Evolutionary conservation across 2,113 vertebrate genomes (phyloP).

Genomic region (Pholis gunnellus): DNA sequence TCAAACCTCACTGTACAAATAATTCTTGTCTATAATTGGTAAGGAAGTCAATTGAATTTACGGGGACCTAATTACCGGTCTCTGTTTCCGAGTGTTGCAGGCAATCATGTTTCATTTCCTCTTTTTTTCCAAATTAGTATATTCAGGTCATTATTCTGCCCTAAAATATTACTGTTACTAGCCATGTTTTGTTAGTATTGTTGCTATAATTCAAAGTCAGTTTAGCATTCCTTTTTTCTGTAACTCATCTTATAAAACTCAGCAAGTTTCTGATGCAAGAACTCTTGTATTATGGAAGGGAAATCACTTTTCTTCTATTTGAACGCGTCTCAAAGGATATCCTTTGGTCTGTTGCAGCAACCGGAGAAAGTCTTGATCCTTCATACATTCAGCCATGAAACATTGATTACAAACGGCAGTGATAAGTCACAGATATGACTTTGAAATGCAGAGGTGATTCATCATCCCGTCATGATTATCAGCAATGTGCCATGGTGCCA

Average conservation of each 20-base stretch:
- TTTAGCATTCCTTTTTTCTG: background rate
- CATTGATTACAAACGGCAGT: slow-evolving; percentile 58
- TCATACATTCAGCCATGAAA: slow-evolving; percentile 50
- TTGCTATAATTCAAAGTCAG: background rate
- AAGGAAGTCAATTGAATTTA: slow-evolving; percentile 74
- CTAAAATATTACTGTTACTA: background rate
- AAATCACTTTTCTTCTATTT: background rate
- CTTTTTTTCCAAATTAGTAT: background rate
- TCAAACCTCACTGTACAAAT: slow-evolving; percentile 34
- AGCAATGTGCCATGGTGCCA: slow-evolving; percentile 14
- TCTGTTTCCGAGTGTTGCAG: slow-evolving; percentile 65
- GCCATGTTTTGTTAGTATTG: background rate
- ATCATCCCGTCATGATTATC: slow-evolving; percentile 40
- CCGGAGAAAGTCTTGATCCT: slow-evolving; percentile 31
- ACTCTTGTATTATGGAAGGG: background rate
- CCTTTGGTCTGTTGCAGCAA: slow-evolving; percentile 14
- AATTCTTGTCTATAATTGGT: slow-evolving; percentile 62
- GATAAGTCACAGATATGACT: slow-evolving; percentile 53
- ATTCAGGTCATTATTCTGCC: slow-evolving; percentile 4
- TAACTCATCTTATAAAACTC: slow-evolving; percentile 13
- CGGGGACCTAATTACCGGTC: slow-evolving; percentile 67
- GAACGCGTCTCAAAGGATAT: slow-evolving; percentile 3
- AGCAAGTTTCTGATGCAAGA: slow-evolving; percentile 4
- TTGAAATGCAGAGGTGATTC: slow-evolving; percentile 68
- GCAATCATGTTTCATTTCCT: slow-evolving; percentile 34